Conservation (phyloP, 1,140 invertebrate species). For the Sinonovacula constricta region DNA sequence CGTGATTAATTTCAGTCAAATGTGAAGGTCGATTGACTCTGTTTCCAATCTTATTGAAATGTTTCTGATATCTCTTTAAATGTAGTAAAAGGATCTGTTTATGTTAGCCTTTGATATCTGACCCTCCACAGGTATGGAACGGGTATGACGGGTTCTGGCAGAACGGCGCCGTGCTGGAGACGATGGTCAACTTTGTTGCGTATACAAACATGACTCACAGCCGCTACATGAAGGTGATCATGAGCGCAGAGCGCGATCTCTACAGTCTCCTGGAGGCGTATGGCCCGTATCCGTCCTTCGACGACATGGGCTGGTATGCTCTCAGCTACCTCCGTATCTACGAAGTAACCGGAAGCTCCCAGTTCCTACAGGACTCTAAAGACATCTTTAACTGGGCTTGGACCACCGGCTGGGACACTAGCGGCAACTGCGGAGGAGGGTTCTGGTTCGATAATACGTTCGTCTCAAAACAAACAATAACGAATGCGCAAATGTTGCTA, state of each 20-base stretch:
- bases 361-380: conserved; percentile 49
- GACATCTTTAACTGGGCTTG: conserved; percentile 61
- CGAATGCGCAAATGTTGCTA: conserved; percentile 54
- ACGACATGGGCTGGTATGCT: conserved; percentile 64
- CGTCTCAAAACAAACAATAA: conserved; percentile 58
- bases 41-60: too few relatives aligned
- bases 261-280: conserved; percentile 61
- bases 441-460: conserved; percentile 60
- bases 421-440: conserved; percentile 51
- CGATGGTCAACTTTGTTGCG: conserved; percentile 55
- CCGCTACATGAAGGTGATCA: conserved; percentile 49
- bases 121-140: conserved; percentile 66
- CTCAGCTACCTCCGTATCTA: conserved; percentile 55
- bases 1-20: too few relatives aligned
- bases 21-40: too few relatives aligned
- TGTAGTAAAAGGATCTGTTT: too few relatives aligned
- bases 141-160: conserved; percentile 67
- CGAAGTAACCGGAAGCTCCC: conserved; percentile 46
- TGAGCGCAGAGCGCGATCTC: conserved; percentile 33
- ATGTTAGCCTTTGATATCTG: too few relatives aligned
- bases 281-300: conserved; percentile 63
- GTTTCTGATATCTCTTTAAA: too few relatives aligned
- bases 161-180: conserved; percentile 60
- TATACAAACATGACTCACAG: conserved; percentile 54
- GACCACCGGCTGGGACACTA: conserved; percentile 58